Percentiles rank a stretch among this genome's conserved stretches.
Evolutionary conservation across 2,888 invertebrate genomes (phyloP).

Genomic region (Dryadula phaetusa): DNA sequence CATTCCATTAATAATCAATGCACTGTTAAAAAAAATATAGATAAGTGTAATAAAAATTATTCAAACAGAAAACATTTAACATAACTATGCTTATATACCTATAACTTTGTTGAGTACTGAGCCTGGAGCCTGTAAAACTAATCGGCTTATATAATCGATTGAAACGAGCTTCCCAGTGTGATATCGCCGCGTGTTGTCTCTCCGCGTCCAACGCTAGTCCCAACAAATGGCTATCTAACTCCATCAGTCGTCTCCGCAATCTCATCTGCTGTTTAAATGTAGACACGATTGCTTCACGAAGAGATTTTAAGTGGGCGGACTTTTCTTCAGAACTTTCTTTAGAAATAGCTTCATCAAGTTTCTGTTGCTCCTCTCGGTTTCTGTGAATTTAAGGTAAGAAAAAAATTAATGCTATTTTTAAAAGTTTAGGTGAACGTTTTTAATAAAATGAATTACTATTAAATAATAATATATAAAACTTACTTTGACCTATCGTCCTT

Average conservation of each 20-base stretch:
- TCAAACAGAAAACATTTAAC: not conserved
- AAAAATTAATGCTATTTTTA: too few species aligned
- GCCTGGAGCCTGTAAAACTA: constrained; percentile 81
- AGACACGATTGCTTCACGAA: constrained; percentile 93
- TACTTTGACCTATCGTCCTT: constrained; percentile 86
- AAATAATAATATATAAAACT: not conserved
- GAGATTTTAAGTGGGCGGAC: constrained; percentile 83
- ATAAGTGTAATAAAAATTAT: not conserved
- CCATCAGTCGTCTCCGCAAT: constrained; percentile 92
- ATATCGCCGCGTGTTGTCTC: constrained; percentile 93
- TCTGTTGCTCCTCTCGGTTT: constrained; percentile 66
- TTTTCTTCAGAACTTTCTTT: constrained; percentile 65
- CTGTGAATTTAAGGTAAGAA: constrained; percentile 46
- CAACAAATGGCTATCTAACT: constrained; percentile 94
- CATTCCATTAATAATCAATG: too few species aligned
- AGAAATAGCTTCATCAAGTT: constrained; percentile 57
- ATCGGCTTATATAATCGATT: constrained; percentile 89
- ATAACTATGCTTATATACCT: constrained; percentile 62
- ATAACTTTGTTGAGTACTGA: constrained; percentile 86
- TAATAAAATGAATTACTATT: not conserved
- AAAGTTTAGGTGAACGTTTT: too few species aligned
- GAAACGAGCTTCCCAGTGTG: constrained; percentile 94
- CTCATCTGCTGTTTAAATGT: constrained; percentile 98
- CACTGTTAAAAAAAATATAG: too few species aligned
- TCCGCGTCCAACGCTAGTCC: constrained; percentile 95